phyloP scores from a whole-genome alignment of 92 coral and sea anemone species.

The Porites lobata region DNA sequence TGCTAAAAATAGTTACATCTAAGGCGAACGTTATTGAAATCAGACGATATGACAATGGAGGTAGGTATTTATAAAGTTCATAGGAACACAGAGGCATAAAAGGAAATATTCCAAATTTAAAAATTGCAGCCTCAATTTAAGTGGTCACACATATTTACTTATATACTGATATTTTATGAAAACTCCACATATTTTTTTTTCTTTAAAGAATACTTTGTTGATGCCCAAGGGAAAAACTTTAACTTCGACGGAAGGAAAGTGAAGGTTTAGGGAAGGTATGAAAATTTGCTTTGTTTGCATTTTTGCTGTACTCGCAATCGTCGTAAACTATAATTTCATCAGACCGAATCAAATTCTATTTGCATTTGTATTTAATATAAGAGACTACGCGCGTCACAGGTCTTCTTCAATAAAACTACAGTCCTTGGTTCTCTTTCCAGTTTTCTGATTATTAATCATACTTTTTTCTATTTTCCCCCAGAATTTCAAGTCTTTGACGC shows the following conservation, averaged over 20 bases:
- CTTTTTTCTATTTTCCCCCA: too few relatives aligned
- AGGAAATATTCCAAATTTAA: too few relatives aligned
- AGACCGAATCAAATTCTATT: too few relatives aligned
- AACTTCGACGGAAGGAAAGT: conserved; percentile 15
- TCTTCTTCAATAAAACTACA: too few relatives aligned
- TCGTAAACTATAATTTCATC: too few relatives aligned
- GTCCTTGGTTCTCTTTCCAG: too few relatives aligned
- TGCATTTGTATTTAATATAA: too few relatives aligned
- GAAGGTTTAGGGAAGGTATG: conserved; percentile 7
- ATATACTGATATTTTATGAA: background rate
- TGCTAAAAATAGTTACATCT: conserved; percentile 19
- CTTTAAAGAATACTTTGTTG: conserved; percentile 12
- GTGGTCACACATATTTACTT: background rate
- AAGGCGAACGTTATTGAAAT: conserved; percentile 33
- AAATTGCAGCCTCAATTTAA: too few relatives aligned
- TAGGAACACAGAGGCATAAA: too few relatives aligned
- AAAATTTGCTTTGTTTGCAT: background rate
- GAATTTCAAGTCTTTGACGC: background rate
- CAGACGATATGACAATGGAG: conserved; percentile 27
- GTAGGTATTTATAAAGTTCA: background rate
- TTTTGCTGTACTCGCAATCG: background rate
- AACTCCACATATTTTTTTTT: background rate
- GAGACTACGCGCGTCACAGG: too few relatives aligned
- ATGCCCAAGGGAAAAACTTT: conserved; percentile 10
- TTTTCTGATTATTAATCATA: too few relatives aligned